Evolutionary conservation across 2,113 vertebrate species (phyloP), one percentile per base, ranked within the genome.

Genomic region (Triplophysa rosa): DNA sequence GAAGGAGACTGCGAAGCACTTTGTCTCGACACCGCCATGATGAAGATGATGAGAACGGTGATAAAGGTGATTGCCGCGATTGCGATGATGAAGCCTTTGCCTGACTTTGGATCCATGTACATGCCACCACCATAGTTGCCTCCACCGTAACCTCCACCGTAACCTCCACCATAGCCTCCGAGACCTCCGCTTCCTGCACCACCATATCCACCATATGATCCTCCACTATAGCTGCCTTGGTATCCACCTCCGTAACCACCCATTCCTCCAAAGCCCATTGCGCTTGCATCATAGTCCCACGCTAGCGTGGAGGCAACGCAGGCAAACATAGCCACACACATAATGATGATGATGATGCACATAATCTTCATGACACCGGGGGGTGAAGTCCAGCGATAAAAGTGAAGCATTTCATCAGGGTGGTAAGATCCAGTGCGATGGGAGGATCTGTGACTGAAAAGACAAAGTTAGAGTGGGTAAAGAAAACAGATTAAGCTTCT

Each of bases 351-450:
- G 71, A 97, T 91, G 87, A 97, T 90, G 1, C 89, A 88, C 62
- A 97, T 62, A 42, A 97, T 96, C 89, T 95, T 95, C 87, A 97
- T 97, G 76, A 96, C 94, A n/a, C 95, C 96, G 0, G 95, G 96
- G 1, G 95, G 94, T 0, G 96, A 97, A 0, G 87, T 93, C 95
- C 95, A 97, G 77, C 87, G 91, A 85, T 97, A 96, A 84, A 91
- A 97, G 69, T 94, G 94, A 54, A 95, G 92, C 66, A 93, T 73
- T 68, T 96, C 94, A 8, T 92, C 89, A 0, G 91, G 92, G 83
- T 95, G 94, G 86, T 94, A 93, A 13, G 95, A 93, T 66, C 90
- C 93, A 0, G 91, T 91, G 65, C 93, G 93, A 3, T 93, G 93
- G 2, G 92, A 79, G 73, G 93, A 88, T 78, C 91, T 91, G 87